Evolutionary conservation across 2,888 invertebrate species (phyloP).

Genomic region (Linnaemya tessellans): DNA sequence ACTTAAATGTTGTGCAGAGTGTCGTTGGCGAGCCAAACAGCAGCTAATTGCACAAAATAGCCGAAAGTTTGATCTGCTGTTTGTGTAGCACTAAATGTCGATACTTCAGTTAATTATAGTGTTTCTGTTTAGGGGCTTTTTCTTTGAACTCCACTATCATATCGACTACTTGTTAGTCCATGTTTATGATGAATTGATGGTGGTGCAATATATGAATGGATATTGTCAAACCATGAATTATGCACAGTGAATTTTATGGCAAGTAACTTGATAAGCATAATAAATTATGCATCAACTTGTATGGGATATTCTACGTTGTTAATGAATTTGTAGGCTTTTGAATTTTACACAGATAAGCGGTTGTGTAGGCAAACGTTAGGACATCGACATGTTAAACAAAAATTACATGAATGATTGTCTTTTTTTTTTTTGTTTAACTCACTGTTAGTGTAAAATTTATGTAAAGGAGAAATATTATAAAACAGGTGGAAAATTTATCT

Average conservation of each 20-base stretch:
- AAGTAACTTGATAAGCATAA: slow-evolving; percentile 25
- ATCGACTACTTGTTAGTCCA: slow-evolving; percentile 2
- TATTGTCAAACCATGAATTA: slow-evolving; percentile 72
- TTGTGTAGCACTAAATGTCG: slow-evolving; percentile 3
- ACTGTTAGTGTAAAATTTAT: no score
- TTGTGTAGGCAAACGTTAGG: background rate
- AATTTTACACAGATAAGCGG: background rate
- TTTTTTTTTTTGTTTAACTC: no score
- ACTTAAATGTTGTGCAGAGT: slow-evolving; percentile 33
- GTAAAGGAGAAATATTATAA: no score
- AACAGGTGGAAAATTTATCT: no score
- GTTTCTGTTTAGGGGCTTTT: background rate
- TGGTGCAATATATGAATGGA: slow-evolving; percentile 56
- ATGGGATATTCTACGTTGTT: background rate
- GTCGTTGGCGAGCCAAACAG: slow-evolving; percentile 14
- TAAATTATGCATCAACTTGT: slow-evolving; percentile 1
- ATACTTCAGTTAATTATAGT: slow-evolving; percentile 5
- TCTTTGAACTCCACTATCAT: background rate
- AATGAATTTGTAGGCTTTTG: background rate
- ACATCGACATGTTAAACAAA: no score
- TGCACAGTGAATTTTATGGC: slow-evolving; percentile 36
- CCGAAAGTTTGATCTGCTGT: background rate
- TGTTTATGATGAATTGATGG: slow-evolving; percentile 63
- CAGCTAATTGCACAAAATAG: slow-evolving; percentile 13
- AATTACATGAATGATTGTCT: no score